These are phyloP conservation scores for Pimpla rufipes DNA, from an alignment of 2,888 invertebrate genomes.

Conservation along the genomic window DNA sequence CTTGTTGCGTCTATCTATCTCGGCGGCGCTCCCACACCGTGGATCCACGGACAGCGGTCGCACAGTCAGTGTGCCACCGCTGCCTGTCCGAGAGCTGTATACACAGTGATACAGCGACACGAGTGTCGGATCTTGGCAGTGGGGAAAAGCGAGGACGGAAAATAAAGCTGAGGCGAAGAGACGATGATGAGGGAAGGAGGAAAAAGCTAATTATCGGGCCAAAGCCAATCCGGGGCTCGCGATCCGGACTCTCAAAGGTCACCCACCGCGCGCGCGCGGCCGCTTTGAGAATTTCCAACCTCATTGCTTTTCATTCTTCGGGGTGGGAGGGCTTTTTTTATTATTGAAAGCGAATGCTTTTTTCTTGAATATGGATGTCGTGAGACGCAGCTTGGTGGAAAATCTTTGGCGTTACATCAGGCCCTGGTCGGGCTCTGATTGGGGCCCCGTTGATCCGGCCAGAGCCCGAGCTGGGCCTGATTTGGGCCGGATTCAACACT, in stretches of 20 bases:
- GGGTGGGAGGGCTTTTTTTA: no score
- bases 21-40: constrained; percentile 2
- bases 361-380: neutral
- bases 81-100: no score
- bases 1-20: constrained; percentile 77
- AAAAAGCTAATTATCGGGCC: constrained; percentile 28
- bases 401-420: no score
- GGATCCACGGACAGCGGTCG: neutral
- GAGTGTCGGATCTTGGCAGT: constrained; percentile 9
- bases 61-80: neutral
- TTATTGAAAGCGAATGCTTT: neutral
- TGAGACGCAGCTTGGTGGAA: no score
- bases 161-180: constrained; percentile 10
- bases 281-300: neutral
- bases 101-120: neutral
- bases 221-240: neutral
- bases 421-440: no score
- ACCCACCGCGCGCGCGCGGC: neutral
- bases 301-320: neutral
- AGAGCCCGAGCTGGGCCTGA: no score
- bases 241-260: neutral
- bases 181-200: neutral
- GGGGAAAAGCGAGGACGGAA: neutral
- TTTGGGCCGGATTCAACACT: no score
- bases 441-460: no score